A percentile compares a stretch with the other conserved stretches of the same genome.
phyloP scores from a whole-genome alignment of 64 coral and sea anemone species.

The Actinia tenebrosa region DNA sequence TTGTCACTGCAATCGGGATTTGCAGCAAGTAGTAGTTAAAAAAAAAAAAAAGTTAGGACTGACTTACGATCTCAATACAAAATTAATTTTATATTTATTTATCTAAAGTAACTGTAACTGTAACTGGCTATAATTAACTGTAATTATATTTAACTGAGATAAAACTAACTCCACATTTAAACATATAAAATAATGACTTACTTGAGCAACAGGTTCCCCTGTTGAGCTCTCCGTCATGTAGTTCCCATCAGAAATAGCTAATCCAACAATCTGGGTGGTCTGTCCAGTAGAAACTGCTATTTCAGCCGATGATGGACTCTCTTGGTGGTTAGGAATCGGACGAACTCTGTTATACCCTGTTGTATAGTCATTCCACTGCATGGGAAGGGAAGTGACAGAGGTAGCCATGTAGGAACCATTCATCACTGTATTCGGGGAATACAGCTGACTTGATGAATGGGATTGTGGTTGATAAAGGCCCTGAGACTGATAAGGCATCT shows the following conservation, averaged over 20 bases:
- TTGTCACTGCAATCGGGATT: too few species aligned
- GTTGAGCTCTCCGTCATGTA: slow-evolving; percentile 13
- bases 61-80: too few species aligned
- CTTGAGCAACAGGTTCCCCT: slow-evolving; percentile 20
- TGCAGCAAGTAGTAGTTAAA: too few species aligned
- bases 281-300: slow-evolving; percentile 39
- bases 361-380: slow-evolving; percentile 26
- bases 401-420: slow-evolving; percentile 5
- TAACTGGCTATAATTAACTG: too few species aligned
- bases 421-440: slow-evolving; percentile 12
- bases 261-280: slow-evolving; percentile 46
- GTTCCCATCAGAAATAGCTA: slow-evolving; percentile 61
- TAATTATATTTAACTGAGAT: neutral
- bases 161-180: neutral
- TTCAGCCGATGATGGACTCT: slow-evolving; percentile 44
- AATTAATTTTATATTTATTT: too few species aligned
- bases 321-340: neutral
- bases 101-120: too few species aligned
- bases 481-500: slow-evolving; percentile 78
- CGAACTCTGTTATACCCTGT: slow-evolving; percentile 12
- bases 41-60: too few species aligned
- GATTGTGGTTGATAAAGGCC: slow-evolving; percentile 67
- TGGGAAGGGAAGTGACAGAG: slow-evolving; percentile 6
- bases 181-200: neutral
- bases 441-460: slow-evolving; percentile 53